phyloP scores from a whole-genome alignment of 2,797 vertebrate genomes.

The Astyanax mexicanus region DNA sequence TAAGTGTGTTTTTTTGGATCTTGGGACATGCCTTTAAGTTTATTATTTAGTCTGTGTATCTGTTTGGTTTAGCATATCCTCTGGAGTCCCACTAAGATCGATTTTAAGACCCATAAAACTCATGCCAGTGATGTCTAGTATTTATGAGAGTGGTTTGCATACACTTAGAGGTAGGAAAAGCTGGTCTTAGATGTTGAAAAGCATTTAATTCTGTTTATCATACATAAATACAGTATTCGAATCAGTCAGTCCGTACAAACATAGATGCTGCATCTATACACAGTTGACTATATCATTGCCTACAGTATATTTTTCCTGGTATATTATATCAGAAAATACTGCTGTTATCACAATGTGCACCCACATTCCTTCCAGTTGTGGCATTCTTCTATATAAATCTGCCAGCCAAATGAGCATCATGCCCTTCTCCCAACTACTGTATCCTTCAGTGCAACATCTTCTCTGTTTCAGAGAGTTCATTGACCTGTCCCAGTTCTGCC shows the following conservation, averaged over 20 bases:
- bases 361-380: background rate
- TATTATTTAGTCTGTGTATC: too few relatives aligned
- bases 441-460: background rate
- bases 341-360: background rate
- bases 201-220: background rate
- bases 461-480: background rate
- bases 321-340: background rate
- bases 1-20: too few relatives aligned
- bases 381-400: background rate
- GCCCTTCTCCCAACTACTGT: background rate
- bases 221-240: background rate
- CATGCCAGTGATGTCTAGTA: too few relatives aligned
- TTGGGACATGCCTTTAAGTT: too few relatives aligned
- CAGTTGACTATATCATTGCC: background rate
- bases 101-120: too few relatives aligned
- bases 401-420: background rate
- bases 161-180: too few relatives aligned
- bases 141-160: too few relatives aligned
- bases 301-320: too few relatives aligned
- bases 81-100: too few relatives aligned
- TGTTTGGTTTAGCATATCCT: too few relatives aligned
- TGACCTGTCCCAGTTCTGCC: background rate
- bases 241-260: background rate
- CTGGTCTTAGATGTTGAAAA: too few relatives aligned
- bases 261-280: background rate